Percentiles rank a stretch among this genome's conserved stretches.
These are phyloP conservation scores for Meloidogyne hapla DNA, from an alignment of 1,140 invertebrate genomes.

Conservation along the genomic window DNA sequence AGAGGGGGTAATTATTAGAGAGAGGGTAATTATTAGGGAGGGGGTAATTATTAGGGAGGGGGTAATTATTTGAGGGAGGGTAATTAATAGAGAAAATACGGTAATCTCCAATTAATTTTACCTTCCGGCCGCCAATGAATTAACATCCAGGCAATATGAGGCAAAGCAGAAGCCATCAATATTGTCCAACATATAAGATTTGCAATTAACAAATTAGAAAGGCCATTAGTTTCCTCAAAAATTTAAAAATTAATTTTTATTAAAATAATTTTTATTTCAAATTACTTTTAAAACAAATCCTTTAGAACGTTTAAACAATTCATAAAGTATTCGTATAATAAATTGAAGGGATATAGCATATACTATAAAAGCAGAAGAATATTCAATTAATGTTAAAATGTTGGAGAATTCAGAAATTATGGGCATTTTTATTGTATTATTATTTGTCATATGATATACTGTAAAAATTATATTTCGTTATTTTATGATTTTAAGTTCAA, in stretches of 20 bases:
- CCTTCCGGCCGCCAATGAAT: background rate
- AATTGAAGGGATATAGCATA: background rate
- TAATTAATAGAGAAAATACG: too few relatives aligned
- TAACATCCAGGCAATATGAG: conserved; percentile 12
- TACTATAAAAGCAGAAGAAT: background rate
- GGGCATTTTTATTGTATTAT: background rate
- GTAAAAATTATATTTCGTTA: too few relatives aligned
- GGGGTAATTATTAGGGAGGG: too few relatives aligned
- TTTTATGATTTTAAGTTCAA: too few relatives aligned
- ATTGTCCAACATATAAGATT: conserved; percentile 11
- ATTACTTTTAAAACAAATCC: background rate
- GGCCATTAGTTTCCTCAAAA: background rate
- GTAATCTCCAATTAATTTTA: too few relatives aligned
- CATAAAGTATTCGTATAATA: conserved; percentile 12
- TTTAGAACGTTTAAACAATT: conserved; percentile 6
- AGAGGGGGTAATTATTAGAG: too few relatives aligned
- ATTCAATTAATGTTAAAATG: conserved; percentile 12
- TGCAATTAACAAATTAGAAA: conserved; percentile 6
- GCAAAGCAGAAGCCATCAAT: conserved; percentile 6
- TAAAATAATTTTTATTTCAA: background rate
- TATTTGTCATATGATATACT: too few relatives aligned
- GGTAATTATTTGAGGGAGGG: too few relatives aligned
- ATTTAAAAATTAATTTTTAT: background rate
- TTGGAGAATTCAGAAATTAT: background rate
- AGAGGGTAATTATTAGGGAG: too few relatives aligned